phyloP scores from a whole-genome alignment of 2,113 vertebrate species.

The Neolamprologus caudopunctatus region DNA sequence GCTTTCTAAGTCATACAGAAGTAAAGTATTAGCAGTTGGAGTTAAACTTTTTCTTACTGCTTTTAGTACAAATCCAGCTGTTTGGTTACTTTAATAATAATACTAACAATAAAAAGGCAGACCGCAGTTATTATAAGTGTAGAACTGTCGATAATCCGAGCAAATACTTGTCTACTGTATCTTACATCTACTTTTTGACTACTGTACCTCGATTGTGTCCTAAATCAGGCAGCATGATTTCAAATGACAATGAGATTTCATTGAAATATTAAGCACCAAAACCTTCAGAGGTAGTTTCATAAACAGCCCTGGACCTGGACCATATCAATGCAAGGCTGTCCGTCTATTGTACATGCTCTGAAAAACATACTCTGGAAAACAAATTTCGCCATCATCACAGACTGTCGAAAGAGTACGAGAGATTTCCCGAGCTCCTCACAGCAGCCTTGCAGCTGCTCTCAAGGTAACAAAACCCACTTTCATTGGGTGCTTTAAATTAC shows the following conservation, averaged over 20 bases:
- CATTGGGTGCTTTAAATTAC: not conserved
- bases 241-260: not conserved
- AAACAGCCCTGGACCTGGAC: not conserved
- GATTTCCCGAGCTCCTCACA: not conserved
- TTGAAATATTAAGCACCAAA: not conserved
- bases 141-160: not conserved
- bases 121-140: not conserved
- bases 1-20: not conserved
- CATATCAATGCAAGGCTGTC: not conserved
- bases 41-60: not conserved
- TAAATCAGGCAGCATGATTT: not conserved
- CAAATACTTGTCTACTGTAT: not conserved
- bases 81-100: not conserved
- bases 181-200: not conserved
- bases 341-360: not conserved
- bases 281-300: not conserved
- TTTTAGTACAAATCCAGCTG: not conserved
- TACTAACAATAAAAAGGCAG: not conserved
- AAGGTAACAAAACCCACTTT: conserved; percentile 7
- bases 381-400: not conserved
- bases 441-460: conserved; percentile 19
- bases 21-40: not conserved
- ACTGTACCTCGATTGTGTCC: not conserved
- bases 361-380: not conserved
- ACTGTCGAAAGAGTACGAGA: not conserved